Evolutionary conservation across 2,888 invertebrate genomes (phyloP), one percentile per base, ranked within the genome.

Genomic region (Acleris cristana): DNA sequence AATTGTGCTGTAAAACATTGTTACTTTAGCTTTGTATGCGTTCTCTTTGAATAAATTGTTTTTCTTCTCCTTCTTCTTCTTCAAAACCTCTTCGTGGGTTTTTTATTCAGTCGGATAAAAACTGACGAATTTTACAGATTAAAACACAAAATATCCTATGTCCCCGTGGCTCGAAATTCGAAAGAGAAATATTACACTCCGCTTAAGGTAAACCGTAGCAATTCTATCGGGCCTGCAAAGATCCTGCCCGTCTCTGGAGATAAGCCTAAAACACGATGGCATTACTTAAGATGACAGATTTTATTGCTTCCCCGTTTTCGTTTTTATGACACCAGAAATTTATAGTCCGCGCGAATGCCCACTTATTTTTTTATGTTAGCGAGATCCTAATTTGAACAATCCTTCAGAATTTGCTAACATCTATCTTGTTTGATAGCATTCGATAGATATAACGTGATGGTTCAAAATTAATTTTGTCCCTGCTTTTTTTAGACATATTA

Each of bases 271-370:
- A 85, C 81, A 83, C 79, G 85, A 81, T 75, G 80, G 76, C 76
- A 82, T 85, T 85, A 85, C 85, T 82, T 83, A 79, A 79, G 82
- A 81, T 80, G 86, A 84, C 86, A 87, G 81, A 85, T 87, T 87
- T 88, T 87, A 88, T 87, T 86, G 81, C 85, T 79, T 79, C 77
- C 72, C 78, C 84, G 80, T 80, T 86, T 81, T 82, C 79, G 77
- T 84, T 87, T 87, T 87, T 87, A 86, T 84, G 83, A 84, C 86
- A 81, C 76, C 71, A 69, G 75, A 79, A 81, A 87, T 87, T 85
- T 87, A 86, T 87, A 74, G 78, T 77, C 54, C 70, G 61, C 73
- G 70, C 76, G 76, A 78, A 84, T 77, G 73, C 73, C 76, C 74
- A 75, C 75, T 80, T 78, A 74, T 78, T 72, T 70, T 78, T 80